Base-by-base conservation (phyloP, 1,140 invertebrate species). In the Drosophila triauraria region DNA sequence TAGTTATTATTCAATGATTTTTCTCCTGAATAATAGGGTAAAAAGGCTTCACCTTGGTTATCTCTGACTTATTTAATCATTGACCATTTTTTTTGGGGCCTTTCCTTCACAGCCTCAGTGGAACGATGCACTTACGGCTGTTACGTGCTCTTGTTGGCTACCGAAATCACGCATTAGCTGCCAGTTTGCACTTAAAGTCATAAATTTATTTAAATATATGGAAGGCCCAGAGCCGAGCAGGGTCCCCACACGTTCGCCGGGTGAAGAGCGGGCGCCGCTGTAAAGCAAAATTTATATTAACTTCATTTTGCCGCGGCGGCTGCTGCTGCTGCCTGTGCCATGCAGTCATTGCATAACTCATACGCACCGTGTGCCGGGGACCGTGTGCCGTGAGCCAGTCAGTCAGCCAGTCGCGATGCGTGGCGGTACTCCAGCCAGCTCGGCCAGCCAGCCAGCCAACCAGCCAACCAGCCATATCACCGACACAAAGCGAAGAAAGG, bases 131-230 rank as follows among this genome's bases (percentile, higher is more conserved):
- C 67, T 70, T 54, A 70, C 30, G 56, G 47, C 48, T 61, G 69
- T 78, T 72, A 85, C 84, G 83, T 80, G 70, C 77, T 40, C 27
- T 25, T 67, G 56, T 38, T 50, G 65, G 38, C 71, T 69, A 78
- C 78, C 75, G 84, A 90, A 88, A 90, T 90, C 85, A 82, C 78
- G 81, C 85, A 85, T 90, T 90, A 88, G 85, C 81, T 90, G 85
- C 81, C 81, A 81, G 85, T 75, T 90, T 88, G 85, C 85, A 90
- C 85, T 88, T 88, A 88, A 88, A 88, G 85, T 88, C 81, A 90
- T 88, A 88, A 88, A 88, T 88, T 88, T 88, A 88, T 88, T 90
- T 88, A 85, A 88, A 90, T 90, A 81, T 81, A 88, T 87, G 67
- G 57, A 32, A 30, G 43, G 67, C 44, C 30, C 44, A 42, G 50